Evolutionary conservation across 2,113 vertebrate species (phyloP).

Genomic region (Eurypyga helias): DNA sequence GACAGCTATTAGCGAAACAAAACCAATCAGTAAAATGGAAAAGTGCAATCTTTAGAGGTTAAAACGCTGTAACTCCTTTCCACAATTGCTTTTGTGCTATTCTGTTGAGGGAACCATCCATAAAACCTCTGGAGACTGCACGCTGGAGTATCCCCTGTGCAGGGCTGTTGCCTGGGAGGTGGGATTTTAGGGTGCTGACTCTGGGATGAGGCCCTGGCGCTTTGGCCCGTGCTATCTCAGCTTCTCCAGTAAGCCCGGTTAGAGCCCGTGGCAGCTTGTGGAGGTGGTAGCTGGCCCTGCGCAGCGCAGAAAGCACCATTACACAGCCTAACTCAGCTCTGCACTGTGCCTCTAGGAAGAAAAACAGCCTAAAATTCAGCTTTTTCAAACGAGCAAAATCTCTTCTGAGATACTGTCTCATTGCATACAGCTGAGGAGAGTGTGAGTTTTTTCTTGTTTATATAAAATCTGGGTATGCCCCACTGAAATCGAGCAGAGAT

Average conservation of each 20-base stretch:
- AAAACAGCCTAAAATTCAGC: not conserved
- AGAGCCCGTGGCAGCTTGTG: not conserved
- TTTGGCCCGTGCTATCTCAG: not conserved
- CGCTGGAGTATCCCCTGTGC: not conserved
- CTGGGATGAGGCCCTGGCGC: not conserved
- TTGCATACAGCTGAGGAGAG: not conserved
- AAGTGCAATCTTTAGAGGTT: not conserved
- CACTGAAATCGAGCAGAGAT: not conserved
- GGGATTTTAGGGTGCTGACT: not conserved
- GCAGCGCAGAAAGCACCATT: fast-evolving
- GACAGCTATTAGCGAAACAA: not conserved
- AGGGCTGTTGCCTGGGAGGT: not conserved
- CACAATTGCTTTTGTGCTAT: not conserved
- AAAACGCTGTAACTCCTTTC: not conserved
- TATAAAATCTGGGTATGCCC: not conserved
- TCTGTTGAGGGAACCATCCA: not conserved
- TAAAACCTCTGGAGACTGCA: not conserved
- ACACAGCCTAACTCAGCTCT: not conserved
- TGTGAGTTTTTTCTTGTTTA: not conserved
- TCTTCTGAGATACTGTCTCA: not conserved
- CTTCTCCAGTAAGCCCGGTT: not conserved
- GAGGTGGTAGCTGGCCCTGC: not conserved
- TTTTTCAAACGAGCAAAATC: not conserved
- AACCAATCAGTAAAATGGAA: not conserved
- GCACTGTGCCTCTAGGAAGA: not conserved